These are phyloP conservation scores for Sialia sialis DNA, from an alignment of 2,113 vertebrate species.

Conservation along the genomic window DNA sequence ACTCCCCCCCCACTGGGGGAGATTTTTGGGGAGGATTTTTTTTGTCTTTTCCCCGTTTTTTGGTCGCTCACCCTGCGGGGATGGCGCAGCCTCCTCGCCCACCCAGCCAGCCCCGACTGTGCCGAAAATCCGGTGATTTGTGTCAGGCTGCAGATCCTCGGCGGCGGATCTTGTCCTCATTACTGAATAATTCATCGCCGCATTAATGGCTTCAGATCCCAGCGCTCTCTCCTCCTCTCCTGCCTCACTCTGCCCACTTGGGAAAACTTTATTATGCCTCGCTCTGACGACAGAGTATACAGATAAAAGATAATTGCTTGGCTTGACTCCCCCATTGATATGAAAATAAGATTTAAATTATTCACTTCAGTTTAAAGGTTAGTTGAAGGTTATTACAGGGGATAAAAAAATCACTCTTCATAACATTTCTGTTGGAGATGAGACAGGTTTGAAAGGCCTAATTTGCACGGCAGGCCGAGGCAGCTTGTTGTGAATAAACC, in stretches of 20 bases:
- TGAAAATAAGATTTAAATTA: constrained; percentile 87
- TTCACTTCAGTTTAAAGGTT: constrained; percentile 85
- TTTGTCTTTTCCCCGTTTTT: neutral
- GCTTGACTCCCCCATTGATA: constrained; percentile 89
- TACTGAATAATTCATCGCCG: constrained; percentile 89
- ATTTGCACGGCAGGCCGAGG: constrained; percentile 80
- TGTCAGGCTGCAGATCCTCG: constrained; percentile 46
- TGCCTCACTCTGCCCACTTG: constrained; percentile 72
- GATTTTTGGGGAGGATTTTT: neutral
- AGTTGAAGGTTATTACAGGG: constrained; percentile 83
- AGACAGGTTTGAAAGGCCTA: constrained; percentile 83
- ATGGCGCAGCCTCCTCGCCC: neutral
- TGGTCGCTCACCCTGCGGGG: too few relatives aligned
- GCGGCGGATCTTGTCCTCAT: constrained; percentile 82
- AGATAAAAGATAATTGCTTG: constrained; percentile 99
- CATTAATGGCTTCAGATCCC: constrained; percentile 84
- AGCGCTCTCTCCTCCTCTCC: constrained; percentile 70
- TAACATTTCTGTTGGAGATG: constrained; percentile 77
- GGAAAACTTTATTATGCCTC: constrained; percentile 93
- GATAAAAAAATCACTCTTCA: constrained; percentile 71
- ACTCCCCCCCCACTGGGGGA: neutral
- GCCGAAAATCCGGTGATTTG: constrained; percentile 40
- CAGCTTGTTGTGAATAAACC: constrained; percentile 80
- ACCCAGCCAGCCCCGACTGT: neutral
- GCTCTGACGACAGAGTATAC: constrained; percentile 88